phyloP scores from a whole-genome alignment of 92 coral and sea anemone species.

The Palythoa caribaeorum region DNA sequence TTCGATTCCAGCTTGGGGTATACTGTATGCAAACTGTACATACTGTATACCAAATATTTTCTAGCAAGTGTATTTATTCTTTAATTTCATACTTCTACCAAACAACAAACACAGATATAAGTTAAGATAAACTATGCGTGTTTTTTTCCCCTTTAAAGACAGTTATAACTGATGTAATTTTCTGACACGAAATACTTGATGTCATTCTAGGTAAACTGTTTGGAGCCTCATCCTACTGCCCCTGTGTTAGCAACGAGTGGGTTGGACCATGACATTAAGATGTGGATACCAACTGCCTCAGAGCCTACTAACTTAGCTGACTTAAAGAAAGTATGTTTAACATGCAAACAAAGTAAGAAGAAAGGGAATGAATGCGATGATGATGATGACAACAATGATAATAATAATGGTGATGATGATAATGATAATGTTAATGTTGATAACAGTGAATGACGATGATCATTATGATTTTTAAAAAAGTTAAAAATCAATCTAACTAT shows the following conservation, averaged over 20 bases:
- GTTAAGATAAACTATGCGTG: too few relatives aligned
- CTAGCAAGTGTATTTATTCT: too few relatives aligned
- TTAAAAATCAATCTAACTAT: too few relatives aligned
- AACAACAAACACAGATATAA: too few relatives aligned
- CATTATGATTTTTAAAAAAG: too few relatives aligned
- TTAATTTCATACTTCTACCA: too few relatives aligned
- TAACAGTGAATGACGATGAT: neutral
- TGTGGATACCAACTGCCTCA: conserved; percentile 88
- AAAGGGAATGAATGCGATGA: neutral
- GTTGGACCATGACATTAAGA: conserved; percentile 93
- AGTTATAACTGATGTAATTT: neutral
- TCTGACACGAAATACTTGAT: neutral
- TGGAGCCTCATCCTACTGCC: conserved; percentile 94
- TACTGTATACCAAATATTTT: too few relatives aligned
- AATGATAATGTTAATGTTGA: neutral
- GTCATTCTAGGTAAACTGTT: conserved; percentile 84
- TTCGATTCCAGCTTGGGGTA: too few relatives aligned
- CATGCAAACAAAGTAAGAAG: neutral
- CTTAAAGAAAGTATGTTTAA: conserved; percentile 76
- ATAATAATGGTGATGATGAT: neutral
- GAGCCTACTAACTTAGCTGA: conserved; percentile 78
- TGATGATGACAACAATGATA: neutral
- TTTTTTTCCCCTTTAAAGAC: too few relatives aligned
- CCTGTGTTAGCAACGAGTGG: conserved; percentile 98
- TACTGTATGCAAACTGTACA: too few relatives aligned